phyloP scores from a whole-genome alignment of 2,113 vertebrate species.

The Peromyscus leucopus region DNA sequence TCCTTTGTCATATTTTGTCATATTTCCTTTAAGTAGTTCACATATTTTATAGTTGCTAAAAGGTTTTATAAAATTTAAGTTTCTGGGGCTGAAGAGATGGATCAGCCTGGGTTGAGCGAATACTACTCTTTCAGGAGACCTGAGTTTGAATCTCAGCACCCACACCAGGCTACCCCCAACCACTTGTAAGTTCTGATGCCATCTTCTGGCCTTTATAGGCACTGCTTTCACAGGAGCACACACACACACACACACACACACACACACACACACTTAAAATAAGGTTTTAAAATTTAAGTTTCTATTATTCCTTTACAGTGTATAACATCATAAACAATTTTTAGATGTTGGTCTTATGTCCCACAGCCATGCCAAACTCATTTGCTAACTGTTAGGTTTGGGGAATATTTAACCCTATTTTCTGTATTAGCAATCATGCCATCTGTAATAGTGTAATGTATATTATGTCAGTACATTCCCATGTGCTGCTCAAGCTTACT shows the following conservation, averaged over 20 bases:
- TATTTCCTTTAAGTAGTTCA: constrained; percentile 1
- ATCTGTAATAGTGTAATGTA: not conserved
- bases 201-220: not conserved
- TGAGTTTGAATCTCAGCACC: not conserved
- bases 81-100: not conserved
- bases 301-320: not conserved
- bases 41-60: not conserved
- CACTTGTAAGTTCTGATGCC: not conserved
- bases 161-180: not conserved
- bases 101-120: too few species aligned
- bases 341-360: not conserved
- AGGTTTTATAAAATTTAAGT: not conserved
- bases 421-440: not conserved
- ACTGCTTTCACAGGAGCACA: not conserved
- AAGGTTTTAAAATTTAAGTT: not conserved
- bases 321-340: not conserved
- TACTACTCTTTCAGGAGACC: not conserved
- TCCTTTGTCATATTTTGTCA: not conserved
- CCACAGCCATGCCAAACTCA: not conserved
- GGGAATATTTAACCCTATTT: not conserved
- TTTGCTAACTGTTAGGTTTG: not conserved
- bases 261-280: not conserved
- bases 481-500: not conserved
- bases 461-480: too few species aligned
- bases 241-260: not conserved